These are phyloP conservation scores for Epistrophe eligans DNA, from an alignment of 2,888 invertebrate genomes.

Conservation along the genomic window DNA sequence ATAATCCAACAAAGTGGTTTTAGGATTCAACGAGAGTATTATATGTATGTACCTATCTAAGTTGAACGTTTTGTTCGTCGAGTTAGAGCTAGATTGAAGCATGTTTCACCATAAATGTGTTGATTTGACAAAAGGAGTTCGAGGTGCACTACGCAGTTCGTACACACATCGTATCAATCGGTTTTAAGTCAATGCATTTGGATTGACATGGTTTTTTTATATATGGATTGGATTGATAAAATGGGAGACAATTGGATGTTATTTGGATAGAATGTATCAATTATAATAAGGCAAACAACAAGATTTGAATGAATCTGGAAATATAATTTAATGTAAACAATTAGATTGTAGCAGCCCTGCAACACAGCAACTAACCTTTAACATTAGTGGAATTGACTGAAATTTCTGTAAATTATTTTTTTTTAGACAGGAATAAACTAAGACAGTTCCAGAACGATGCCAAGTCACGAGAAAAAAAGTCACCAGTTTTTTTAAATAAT, in stretches of 20 bases:
- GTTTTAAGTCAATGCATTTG: conserved; percentile 42
- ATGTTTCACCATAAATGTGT: conserved; percentile 27
- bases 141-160: background rate
- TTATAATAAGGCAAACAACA: conserved; percentile 16
- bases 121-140: conserved; percentile 7
- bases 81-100: background rate
- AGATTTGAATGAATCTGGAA: background rate
- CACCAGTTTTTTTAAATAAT: too few relatives aligned
- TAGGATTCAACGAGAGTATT: conserved; percentile 34
- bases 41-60: too few relatives aligned
- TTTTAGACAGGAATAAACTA: too few relatives aligned
- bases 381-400: too few relatives aligned
- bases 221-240: conserved; percentile 32
- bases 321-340: background rate
- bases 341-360: too few relatives aligned
- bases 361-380: too few relatives aligned
- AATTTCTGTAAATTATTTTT: too few relatives aligned
- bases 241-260: conserved; percentile 14
- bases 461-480: too few relatives aligned
- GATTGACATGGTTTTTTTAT: conserved; percentile 33
- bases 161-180: background rate
- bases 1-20: conserved; percentile 69
- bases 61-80: conserved; percentile 32
- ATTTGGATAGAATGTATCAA: background rate
- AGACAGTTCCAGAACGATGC: too few relatives aligned